phyloP scores from a whole-genome alignment of 2,113 vertebrate genomes.

The human (Homo sapiens) region DNA sequence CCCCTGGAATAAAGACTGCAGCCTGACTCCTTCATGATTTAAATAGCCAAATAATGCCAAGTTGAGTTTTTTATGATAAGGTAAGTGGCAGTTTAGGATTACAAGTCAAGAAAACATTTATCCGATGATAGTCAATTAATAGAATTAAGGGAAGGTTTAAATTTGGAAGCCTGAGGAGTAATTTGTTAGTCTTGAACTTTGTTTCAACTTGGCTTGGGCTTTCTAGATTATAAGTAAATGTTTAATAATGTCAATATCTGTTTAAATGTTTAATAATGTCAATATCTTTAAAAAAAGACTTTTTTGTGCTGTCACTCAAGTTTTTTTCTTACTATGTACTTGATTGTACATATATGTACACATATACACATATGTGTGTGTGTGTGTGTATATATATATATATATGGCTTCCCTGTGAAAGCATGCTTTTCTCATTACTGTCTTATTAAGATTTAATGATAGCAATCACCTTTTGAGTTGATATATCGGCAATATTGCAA shows the following conservation, averaged over 20 bases:
- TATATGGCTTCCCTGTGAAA: slow-evolving; percentile 19
- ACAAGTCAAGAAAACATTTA: slow-evolving; percentile 37
- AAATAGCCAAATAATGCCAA: slow-evolving; percentile 33
- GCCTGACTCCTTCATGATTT: slow-evolving; percentile 21
- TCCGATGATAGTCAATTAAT: neutral
- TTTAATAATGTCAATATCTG: slow-evolving; percentile 2
- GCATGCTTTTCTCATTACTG: neutral
- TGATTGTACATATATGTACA: neutral
- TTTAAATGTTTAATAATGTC: neutral
- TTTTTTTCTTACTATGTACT: slow-evolving; percentile 7
- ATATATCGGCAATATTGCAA: neutral
- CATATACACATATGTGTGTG: too few relatives aligned
- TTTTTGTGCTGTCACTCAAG: neutral
- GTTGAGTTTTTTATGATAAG: slow-evolving; percentile 29
- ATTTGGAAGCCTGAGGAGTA: slow-evolving; percentile 41
- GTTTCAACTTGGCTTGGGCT: slow-evolving; percentile 12
- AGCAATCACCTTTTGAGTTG: slow-evolving; percentile 10
- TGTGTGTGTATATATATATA: neutral
- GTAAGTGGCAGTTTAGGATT: neutral
- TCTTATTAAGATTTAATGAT: slow-evolving; percentile 18
- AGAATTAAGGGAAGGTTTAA: slow-evolving; percentile 38
- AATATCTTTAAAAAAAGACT: neutral
- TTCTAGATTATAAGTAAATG: slow-evolving; percentile 39
- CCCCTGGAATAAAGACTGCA: slow-evolving; percentile 26
- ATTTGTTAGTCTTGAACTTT: slow-evolving; percentile 48